Conservation (phyloP, 1,140 invertebrate genomes). For the Asobara japonica region DNA sequence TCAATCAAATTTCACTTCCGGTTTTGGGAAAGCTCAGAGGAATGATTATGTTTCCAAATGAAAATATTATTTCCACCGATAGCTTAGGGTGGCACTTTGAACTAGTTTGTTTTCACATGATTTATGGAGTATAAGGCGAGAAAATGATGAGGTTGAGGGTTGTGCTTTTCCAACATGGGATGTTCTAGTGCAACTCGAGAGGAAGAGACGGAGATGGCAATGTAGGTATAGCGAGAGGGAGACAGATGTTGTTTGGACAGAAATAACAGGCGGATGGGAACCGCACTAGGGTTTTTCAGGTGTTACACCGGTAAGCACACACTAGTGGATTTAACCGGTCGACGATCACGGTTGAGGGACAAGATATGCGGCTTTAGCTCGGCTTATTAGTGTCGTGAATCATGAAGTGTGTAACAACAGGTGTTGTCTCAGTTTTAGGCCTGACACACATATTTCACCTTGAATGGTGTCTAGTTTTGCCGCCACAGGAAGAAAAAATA, state of each 20-base stretch:
- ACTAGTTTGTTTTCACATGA: conserved; percentile 9
- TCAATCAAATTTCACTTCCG: not conserved
- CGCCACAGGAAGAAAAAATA: not conserved
- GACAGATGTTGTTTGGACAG: conserved; percentile 26
- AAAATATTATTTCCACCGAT: not conserved
- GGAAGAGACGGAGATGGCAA: not conserved
- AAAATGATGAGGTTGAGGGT: not conserved
- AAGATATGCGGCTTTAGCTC: conserved; percentile 25
- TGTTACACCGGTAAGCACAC: conserved; percentile 29
- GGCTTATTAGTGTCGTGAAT: conserved; percentile 33
- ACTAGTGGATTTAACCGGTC: conserved; percentile 30
- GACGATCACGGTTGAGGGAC: conserved; percentile 29
- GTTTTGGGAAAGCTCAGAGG: not conserved
- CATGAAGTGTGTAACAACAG: conserved; percentile 31
- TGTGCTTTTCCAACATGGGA: not conserved
- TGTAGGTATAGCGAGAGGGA: not conserved
- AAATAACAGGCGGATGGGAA: conserved; percentile 30
- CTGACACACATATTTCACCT: conserved; percentile 26
- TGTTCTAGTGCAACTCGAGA: not conserved
- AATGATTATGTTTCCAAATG: not conserved
- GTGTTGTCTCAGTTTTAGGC: conserved; percentile 27
- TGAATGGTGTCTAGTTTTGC: not conserved
- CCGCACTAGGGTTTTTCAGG: conserved; percentile 21
- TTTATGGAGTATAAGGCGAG: not conserved
- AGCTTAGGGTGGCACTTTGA: not conserved